Conservation (phyloP, 2,888 invertebrate genomes). For the Smittia sp. region DNA sequence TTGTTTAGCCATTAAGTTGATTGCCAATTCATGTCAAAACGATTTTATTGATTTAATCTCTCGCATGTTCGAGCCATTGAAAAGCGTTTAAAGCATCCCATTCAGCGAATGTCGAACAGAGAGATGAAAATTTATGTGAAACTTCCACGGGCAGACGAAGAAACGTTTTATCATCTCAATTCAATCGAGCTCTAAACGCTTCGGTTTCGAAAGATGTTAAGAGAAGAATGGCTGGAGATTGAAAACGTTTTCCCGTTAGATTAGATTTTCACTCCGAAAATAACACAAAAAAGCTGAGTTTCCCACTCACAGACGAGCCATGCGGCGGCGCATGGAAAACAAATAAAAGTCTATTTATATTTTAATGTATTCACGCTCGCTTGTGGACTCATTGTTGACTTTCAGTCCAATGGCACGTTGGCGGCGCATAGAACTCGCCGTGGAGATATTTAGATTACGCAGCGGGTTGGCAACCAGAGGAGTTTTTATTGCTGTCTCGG, state of each 20-base stretch:
- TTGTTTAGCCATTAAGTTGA: neutral
- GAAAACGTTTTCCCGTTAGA: slow-evolving; percentile 24
- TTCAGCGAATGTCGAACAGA: too few relatives aligned
- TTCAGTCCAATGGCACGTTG: slow-evolving; percentile 16
- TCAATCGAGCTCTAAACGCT: neutral
- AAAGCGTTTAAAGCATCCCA: neutral
- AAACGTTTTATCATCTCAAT: neutral
- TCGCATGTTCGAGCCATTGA: neutral
- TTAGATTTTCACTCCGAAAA: slow-evolving; percentile 4
- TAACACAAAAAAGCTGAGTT: neutral
- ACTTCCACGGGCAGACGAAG: too few relatives aligned
- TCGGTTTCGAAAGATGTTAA: neutral
- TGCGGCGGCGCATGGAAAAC: slow-evolving; percentile 18
- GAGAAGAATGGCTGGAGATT: neutral
- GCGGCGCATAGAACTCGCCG: slow-evolving; percentile 12
- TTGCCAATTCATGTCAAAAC: slow-evolving; percentile 1
- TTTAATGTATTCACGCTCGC: slow-evolving; percentile 21
- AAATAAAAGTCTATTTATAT: slow-evolving; percentile 27
- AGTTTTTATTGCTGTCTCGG: too few relatives aligned
- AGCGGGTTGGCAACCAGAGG: too few relatives aligned
- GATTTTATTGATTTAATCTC: neutral
- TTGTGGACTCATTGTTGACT: slow-evolving; percentile 17
- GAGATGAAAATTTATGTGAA: neutral
- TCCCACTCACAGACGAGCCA: neutral
- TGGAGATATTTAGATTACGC: slow-evolving; percentile 7